phyloP scores from a whole-genome alignment of 2,888 invertebrate species.

The Phaedon cochleariae region DNA sequence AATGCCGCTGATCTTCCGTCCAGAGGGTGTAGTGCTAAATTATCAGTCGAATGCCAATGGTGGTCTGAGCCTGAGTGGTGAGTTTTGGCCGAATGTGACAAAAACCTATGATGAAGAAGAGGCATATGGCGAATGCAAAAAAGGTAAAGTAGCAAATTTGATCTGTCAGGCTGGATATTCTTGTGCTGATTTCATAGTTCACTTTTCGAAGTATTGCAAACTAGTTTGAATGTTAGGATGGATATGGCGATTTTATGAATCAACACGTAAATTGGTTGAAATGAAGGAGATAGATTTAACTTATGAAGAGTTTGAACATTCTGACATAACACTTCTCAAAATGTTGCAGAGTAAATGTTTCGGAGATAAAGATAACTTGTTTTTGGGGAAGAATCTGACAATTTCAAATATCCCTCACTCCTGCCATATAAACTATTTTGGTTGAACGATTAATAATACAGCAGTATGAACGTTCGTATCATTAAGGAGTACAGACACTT shows the following conservation, averaged over 20 bases:
- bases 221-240: constrained; percentile 7
- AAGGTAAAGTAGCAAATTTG: background rate
- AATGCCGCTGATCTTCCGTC: constrained; percentile 1
- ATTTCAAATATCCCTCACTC: constrained; percentile 7
- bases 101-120: background rate
- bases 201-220: background rate
- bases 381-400: background rate
- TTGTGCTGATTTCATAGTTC: background rate
- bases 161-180: no score
- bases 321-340: background rate
- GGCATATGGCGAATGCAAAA: background rate
- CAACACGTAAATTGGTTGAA: background rate
- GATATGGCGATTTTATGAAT: constrained; percentile 9
- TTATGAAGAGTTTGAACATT: background rate
- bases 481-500: constrained; percentile 23
- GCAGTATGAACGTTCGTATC: background rate
- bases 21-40: background rate
- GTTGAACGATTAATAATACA: background rate
- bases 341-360: background rate
- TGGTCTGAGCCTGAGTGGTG: background rate
- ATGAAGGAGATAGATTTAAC: background rate
- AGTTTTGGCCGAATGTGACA: background rate
- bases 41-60: background rate
- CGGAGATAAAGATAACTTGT: background rate
- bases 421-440: background rate